Percentiles rank a stretch among this genome's conserved stretches.
Evolutionary conservation across 30 jellyfish, hydroid and myxozoan species (phyloP).

Genomic region (Mastigias papua): DNA sequence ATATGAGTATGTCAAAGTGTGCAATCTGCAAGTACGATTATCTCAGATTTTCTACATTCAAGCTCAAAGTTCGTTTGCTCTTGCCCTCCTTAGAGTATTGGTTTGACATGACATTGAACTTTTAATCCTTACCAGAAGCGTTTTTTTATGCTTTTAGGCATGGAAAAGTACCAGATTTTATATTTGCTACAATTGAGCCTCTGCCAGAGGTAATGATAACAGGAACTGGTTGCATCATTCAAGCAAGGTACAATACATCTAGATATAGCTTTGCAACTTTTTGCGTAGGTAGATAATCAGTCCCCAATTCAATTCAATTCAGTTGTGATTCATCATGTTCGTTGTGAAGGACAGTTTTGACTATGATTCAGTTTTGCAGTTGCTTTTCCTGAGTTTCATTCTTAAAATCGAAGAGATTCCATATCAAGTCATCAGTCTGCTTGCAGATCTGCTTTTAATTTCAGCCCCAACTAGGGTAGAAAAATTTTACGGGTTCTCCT

Average conservation of each 20-base stretch:
- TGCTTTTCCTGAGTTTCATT: no score
- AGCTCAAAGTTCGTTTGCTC: not conserved
- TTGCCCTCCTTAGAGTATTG: not conserved
- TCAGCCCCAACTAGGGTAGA: no score
- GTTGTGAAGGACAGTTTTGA: not conserved
- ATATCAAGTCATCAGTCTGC: no score
- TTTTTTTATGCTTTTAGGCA: no score
- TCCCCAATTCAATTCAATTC: not conserved
- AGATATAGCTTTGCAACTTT: not conserved
- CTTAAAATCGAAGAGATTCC: no score
- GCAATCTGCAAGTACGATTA: slow-evolving; percentile 80
- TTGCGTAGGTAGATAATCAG: not conserved
- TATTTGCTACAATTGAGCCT: slow-evolving; percentile 85
- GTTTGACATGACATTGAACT: not conserved
- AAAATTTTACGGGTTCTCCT: no score
- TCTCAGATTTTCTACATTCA: no score
- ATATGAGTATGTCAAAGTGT: slow-evolving; percentile 69
- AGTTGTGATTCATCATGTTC: not conserved
- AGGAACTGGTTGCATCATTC: slow-evolving; percentile 89
- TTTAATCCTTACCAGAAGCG: no score
- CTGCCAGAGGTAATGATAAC: slow-evolving; percentile 76
- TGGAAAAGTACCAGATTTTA: slow-evolving; percentile 89
- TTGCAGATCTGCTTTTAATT: no score
- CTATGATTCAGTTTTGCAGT: no score
- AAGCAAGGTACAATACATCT: slow-evolving; percentile 73